These are phyloP conservation scores for Drosophila teissieri DNA, from an alignment of 1,140 invertebrate genomes.

Conservation along the genomic window DNA sequence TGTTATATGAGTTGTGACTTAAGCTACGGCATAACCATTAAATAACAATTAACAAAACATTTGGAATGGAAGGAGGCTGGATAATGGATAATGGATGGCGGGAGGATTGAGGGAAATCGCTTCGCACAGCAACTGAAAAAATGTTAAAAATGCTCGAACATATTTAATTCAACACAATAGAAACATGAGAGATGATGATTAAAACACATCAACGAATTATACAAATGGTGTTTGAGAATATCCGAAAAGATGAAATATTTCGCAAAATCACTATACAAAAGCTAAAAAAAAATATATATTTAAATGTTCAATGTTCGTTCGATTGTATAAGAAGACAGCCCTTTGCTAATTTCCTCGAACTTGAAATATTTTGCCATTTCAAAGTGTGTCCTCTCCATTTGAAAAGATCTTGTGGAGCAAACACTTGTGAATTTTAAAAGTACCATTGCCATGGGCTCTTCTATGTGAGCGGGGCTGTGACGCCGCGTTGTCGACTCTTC, in stretches of 20 bases:
- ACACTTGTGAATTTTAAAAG: constrained; percentile 23
- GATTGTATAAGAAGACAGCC: too few relatives aligned
- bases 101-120: constrained; percentile 25
- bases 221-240: too few relatives aligned
- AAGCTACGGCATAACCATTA: constrained; percentile 69
- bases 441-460: constrained; percentile 64
- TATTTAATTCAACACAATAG: constrained; percentile 5
- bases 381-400: constrained; percentile 33
- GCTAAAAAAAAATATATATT: not conserved
- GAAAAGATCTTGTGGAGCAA: not conserved
- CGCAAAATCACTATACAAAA: not conserved
- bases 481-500: constrained; percentile 29
- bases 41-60: constrained; percentile 68
- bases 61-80: constrained; percentile 22
- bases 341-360: not conserved
- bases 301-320: too few relatives aligned
- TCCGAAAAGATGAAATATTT: not conserved
- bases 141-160: constrained; percentile 56
- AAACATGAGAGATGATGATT: not conserved
- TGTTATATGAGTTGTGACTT: constrained; percentile 42
- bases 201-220: too few relatives aligned
- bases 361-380: constrained; percentile 46
- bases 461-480: constrained; percentile 5
- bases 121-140: constrained; percentile 48
- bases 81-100: constrained; percentile 13